These are phyloP conservation scores for Peromyscus eremicus DNA, from an alignment of 2,797 vertebrate species.

Conservation along the genomic window DNA sequence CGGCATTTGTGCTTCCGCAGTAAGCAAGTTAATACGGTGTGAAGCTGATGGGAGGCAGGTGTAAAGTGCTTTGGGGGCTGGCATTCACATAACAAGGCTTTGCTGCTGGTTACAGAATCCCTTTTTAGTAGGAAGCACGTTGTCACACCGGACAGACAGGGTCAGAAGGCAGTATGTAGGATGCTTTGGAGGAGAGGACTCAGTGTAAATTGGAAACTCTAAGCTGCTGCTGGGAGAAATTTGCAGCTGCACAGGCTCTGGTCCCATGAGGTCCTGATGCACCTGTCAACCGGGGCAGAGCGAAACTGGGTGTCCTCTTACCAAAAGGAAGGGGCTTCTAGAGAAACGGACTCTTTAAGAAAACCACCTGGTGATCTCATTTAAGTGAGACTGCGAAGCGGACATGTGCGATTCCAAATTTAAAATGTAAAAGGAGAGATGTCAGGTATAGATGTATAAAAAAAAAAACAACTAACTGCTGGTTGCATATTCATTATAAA, in stretches of 20 bases:
- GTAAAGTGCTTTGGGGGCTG: conserved; percentile 78
- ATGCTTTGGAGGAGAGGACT: conserved; percentile 58
- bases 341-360: conserved; percentile 71
- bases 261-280: neutral
- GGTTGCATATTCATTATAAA: conserved; percentile 60
- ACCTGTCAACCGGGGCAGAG: conserved; percentile 69
- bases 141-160: conserved; percentile 70
- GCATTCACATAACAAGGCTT: conserved; percentile 76
- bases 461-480: conserved; percentile 68
- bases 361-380: conserved; percentile 44
- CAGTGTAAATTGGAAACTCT: conserved; percentile 15
- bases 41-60: conserved; percentile 83
- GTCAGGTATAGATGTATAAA: conserved; percentile 73
- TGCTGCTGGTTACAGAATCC: conserved; percentile 71
- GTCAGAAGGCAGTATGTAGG: conserved; percentile 57
- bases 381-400: conserved; percentile 73
- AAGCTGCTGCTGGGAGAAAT: conserved; percentile 67
- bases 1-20: conserved; percentile 80
- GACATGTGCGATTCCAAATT: conserved; percentile 65
- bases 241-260: conserved; percentile 61
- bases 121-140: conserved; percentile 79
- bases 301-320: conserved; percentile 64
- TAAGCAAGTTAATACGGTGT: conserved; percentile 82
- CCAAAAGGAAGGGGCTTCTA: conserved; percentile 64
- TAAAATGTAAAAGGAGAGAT: conserved; percentile 34